Percentiles rank a stretch among this genome's conserved stretches.
phyloP scores from a whole-genome alignment of 2,113 vertebrate species.

The Hymenochirus boettgeri region DNA sequence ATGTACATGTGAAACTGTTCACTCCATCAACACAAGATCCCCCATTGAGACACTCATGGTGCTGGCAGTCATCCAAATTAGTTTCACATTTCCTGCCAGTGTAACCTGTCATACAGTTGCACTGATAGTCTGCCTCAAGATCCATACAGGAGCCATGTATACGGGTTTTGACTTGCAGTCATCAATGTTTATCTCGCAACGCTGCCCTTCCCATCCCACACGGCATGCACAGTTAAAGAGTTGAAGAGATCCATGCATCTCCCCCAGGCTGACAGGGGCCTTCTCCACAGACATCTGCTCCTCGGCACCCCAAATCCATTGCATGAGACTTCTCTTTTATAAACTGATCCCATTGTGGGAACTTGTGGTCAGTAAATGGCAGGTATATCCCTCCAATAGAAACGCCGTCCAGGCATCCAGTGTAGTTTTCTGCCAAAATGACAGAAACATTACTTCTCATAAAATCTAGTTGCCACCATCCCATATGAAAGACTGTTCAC shows the following conservation, averaged over 20 bases:
- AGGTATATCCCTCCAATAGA: conserved; percentile 78
- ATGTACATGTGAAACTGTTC: conserved; percentile 68
- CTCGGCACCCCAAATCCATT: conserved; percentile 67
- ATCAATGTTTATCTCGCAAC: conserved; percentile 67
- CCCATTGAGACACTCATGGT: conserved; percentile 70
- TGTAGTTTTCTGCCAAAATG: conserved; percentile 77
- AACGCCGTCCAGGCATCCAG: conserved; percentile 81
- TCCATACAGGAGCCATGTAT: conserved; percentile 69
- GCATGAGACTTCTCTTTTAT: conserved; percentile 23
- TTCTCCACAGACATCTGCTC: conserved; percentile 66
- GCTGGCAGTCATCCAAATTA: conserved; percentile 74
- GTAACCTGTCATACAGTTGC: conserved; percentile 76
- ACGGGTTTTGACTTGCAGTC: conserved; percentile 77
- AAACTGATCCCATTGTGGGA: conserved; percentile 67
- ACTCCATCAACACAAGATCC: conserved; percentile 61
- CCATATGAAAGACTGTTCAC: conserved; percentile 51
- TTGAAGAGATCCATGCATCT: conserved; percentile 80
- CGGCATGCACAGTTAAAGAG: conserved; percentile 72
- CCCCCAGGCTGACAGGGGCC: conserved; percentile 75
- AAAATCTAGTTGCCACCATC: conserved; percentile 68
- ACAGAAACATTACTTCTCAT: conserved; percentile 59
- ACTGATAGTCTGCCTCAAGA: conserved; percentile 71
- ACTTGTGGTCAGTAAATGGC: conserved; percentile 56
- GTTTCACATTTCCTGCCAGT: conserved; percentile 71
- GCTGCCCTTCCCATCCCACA: conserved; percentile 72